phyloP scores from a whole-genome alignment of 2,113 vertebrate genomes.

The Atrichornis clamosus region DNA sequence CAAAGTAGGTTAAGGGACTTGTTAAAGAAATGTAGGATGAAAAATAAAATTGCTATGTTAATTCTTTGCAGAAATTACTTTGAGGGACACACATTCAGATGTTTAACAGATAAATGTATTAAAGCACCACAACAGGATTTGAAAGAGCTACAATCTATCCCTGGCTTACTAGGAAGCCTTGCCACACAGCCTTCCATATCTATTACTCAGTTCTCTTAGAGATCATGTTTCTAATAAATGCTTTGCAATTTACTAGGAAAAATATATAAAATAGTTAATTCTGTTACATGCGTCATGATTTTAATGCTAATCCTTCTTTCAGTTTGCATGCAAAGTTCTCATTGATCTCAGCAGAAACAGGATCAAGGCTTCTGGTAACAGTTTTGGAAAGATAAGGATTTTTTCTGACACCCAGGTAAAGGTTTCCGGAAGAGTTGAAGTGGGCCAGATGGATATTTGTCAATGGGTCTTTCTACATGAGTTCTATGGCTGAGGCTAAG shows the following conservation, averaged over 20 bases:
- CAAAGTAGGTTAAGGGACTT: background rate
- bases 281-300: background rate
- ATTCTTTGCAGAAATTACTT: background rate
- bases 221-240: background rate
- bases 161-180: background rate
- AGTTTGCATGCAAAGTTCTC: background rate
- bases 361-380: background rate
- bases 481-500: background rate
- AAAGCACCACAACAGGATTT: background rate
- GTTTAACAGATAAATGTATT: background rate
- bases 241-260: background rate
- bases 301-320: background rate
- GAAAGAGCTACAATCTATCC: background rate
- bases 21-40: background rate
- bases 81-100: background rate
- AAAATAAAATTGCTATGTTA: background rate
- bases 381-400: background rate
- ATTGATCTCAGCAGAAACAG: background rate
- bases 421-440: background rate
- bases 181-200: background rate
- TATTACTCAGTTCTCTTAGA: background rate
- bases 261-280: background rate
- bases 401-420: background rate
- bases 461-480: background rate
- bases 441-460: background rate